Conservation (phyloP, 2,888 invertebrate genomes). For the Frankliniella fusca region DNA sequence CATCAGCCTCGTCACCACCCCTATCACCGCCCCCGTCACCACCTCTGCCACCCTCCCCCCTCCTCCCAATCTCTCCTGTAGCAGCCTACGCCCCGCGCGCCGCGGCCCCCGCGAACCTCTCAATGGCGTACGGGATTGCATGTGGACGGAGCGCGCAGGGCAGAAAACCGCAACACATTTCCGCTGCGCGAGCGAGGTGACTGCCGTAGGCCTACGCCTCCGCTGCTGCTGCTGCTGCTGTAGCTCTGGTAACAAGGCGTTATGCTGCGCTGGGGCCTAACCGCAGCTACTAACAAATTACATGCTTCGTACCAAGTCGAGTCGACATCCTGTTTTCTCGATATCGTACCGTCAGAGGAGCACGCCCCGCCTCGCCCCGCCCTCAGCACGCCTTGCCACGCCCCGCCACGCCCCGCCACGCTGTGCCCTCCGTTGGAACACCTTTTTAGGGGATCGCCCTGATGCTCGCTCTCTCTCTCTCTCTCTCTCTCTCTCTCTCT, state of each 20-base stretch:
- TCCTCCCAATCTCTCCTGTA: too few species aligned
- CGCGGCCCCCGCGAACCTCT: neutral
- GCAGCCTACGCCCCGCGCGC: too few species aligned
- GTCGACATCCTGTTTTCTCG: conserved; percentile 24
- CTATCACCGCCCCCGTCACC: too few species aligned
- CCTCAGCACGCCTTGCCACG: neutral
- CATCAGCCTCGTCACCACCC: too few species aligned
- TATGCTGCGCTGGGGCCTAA: neutral
- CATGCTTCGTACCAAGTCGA: conserved; percentile 2
- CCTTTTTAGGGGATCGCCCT: neutral
- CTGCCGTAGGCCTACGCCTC: neutral
- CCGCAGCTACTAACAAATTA: conserved; percentile 26
- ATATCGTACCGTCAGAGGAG: neutral
- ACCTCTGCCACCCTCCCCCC: too few species aligned
- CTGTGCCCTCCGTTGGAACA: neutral
- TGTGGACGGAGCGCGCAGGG: neutral
- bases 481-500: too few species aligned
- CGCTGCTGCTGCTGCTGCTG: neutral
- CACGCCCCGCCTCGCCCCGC: neutral
- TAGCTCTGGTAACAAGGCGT: conserved; percentile 6
- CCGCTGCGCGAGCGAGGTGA: neutral
- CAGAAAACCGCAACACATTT: conserved; percentile 11
- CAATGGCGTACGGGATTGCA: neutral
- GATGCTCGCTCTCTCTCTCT: too few species aligned
- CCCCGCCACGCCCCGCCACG: neutral